phyloP scores from a whole-genome alignment of 2,113 vertebrate genomes.

The Chloebia gouldiae region DNA sequence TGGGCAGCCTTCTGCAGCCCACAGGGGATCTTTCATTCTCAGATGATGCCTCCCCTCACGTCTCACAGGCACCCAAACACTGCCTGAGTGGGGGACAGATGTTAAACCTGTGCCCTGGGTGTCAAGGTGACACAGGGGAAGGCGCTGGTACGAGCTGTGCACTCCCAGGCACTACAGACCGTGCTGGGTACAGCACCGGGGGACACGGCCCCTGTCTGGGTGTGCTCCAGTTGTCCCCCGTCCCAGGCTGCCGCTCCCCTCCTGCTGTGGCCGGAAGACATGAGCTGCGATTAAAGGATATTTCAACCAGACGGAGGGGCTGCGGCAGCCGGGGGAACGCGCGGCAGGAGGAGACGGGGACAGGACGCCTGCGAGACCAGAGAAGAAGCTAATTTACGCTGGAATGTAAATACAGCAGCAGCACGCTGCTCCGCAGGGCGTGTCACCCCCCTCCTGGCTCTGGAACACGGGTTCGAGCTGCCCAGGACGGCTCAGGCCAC shows the following conservation, averaged over 20 bases:
- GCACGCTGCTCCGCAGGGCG: background rate
- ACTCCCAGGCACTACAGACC: accelerated
- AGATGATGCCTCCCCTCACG: accelerated
- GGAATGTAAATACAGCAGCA: constrained; percentile 50
- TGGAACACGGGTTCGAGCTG: background rate
- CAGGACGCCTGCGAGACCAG: background rate
- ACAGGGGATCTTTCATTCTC: background rate
- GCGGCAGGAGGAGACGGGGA: background rate
- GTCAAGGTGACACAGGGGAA: accelerated
- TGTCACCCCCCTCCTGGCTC: background rate
- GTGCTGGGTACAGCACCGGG: background rate
- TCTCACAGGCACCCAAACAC: background rate
- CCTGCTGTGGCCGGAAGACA: background rate
- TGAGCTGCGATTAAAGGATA: constrained; percentile 4
- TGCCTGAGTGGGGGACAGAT: background rate
- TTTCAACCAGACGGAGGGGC: constrained; percentile 5
- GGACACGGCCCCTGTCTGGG: background rate
- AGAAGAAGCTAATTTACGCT: background rate
- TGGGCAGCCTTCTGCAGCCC: background rate
- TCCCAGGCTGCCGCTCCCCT: background rate
- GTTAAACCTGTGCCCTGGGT: background rate
- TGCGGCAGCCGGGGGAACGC: background rate
- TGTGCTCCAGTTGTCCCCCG: accelerated
- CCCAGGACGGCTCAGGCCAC: background rate
- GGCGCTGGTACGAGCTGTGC: background rate